Percentiles rank a stretch among this genome's conserved stretches.
Conservation (phyloP, 2,797 vertebrate genomes). For the Microctenopoma stevenorrisi region DNA sequence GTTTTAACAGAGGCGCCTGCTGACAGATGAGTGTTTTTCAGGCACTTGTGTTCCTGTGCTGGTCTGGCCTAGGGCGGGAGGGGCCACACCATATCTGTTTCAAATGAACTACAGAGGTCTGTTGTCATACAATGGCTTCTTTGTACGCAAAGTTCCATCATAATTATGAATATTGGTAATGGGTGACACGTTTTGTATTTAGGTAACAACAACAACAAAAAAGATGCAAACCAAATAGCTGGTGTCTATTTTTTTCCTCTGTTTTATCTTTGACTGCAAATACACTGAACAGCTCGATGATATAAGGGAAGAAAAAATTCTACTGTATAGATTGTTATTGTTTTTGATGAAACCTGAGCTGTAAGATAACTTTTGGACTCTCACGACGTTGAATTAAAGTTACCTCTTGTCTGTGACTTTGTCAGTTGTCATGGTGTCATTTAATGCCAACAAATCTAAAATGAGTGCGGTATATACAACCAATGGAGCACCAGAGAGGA, state of each 20-base stretch:
- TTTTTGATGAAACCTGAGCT: conserved; percentile 98
- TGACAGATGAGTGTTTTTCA: conserved; percentile 78
- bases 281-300: conserved; percentile 98
- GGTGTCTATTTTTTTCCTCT: conserved; percentile 82
- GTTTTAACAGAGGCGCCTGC: conserved; percentile 78
- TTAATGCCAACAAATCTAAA: not conserved
- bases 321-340: conserved; percentile 99
- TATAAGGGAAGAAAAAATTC: conserved; percentile 87
- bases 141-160: conserved; percentile 77
- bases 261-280: conserved; percentile 89
- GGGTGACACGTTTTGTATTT: conserved; percentile 81
- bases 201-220: conserved; percentile 75
- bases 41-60: conserved; percentile 70
- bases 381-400: conserved; percentile 99
- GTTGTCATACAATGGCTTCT: conserved; percentile 82
- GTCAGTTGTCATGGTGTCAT: conserved; percentile 70
- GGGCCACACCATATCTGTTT: conserved; percentile 75
- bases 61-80: conserved; percentile 56
- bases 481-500: not conserved
- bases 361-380: conserved; percentile 99
- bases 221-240: conserved; percentile 85
- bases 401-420: conserved; percentile 98
- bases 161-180: conserved; percentile 77
- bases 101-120: conserved; percentile 80
- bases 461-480: not conserved